A percentile compares a stretch with the other conserved stretches of the same genome.
These are phyloP conservation scores for Altica lythri DNA, from an alignment of 2,888 invertebrate species.

Conservation along the genomic window DNA sequence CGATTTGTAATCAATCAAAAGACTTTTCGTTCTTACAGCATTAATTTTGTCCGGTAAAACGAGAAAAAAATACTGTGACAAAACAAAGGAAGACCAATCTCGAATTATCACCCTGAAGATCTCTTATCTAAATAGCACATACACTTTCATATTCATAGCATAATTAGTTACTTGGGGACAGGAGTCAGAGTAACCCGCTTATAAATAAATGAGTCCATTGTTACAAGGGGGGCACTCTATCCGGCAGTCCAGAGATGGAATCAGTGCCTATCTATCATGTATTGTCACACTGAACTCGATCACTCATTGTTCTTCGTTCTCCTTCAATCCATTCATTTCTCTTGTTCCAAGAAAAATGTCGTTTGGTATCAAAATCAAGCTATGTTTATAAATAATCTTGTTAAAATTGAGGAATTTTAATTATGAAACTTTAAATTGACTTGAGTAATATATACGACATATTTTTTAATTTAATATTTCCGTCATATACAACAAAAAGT, in stretches of 20 bases:
- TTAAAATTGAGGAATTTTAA: too few relatives aligned
- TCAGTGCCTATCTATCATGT: slow-evolving; percentile 57
- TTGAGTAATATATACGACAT: too few relatives aligned
- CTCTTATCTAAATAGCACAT: slow-evolving; percentile 25
- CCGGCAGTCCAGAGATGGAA: slow-evolving; percentile 53
- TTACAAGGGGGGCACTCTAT: slow-evolving; percentile 46
- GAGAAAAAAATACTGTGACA: too few relatives aligned
- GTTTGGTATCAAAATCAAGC: slow-evolving; percentile 4
- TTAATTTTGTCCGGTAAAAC: too few relatives aligned
- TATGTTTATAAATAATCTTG: not conserved
- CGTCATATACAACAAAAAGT: too few relatives aligned
- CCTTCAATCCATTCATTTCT: slow-evolving; percentile 53
- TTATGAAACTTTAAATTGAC: too few relatives aligned
- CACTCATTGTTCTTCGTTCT: slow-evolving; percentile 57
- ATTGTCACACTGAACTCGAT: slow-evolving; percentile 57
- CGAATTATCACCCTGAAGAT: slow-evolving; percentile 13
- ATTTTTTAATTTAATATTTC: too few relatives aligned
- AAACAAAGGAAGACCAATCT: slow-evolving; percentile 22
- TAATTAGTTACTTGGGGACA: slow-evolving; percentile 54
- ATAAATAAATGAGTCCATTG: slow-evolving; percentile 58
- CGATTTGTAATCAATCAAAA: too few relatives aligned
- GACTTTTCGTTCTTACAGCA: too few relatives aligned
- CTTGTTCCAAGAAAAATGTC: slow-evolving; percentile 23
- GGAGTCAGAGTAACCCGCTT: slow-evolving; percentile 54
- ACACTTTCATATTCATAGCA: slow-evolving; percentile 37